Evolutionary conservation across 2,888 invertebrate genomes (phyloP), one percentile per base, ranked within the genome.

Genomic region (Selenia dentaria): DNA sequence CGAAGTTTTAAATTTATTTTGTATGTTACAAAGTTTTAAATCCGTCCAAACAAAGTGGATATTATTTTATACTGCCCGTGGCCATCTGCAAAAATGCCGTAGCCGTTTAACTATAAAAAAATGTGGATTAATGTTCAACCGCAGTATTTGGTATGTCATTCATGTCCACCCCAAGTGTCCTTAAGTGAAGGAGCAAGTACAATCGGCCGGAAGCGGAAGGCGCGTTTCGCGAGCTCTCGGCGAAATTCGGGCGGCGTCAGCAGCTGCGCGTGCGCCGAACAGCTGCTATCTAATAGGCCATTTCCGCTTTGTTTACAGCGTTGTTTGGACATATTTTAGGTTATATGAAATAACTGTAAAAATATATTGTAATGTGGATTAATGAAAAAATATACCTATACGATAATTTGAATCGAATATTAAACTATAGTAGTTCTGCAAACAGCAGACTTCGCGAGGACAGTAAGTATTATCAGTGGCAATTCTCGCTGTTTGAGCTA

Each of bases 151-250:
- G 57, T 57, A 69, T 67, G 67, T 78, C 78, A 78, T 81, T 74
- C 77, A 72, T 70, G 77, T 81, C 82, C 82, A 81, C 80, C 83
- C 79, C 56, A 59, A 59, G 53, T 62, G 46, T 59, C 44, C 47
- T 51, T 64, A 62, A 67, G 62, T 67, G 66, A 62, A 60, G 55
- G 50, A 61, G 55, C 59, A 55, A 75, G 67, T 68, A 88, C 87
- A 89, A 89, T 88, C 81, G 79, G 67, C 72, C 85, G 89, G 89
- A 90, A 90, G 74, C 89, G 89, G 89, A 90, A 89, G 87, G 81
- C 87, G 80, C 79, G 81, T 86, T 88, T 88, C 82, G 89, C 89
- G 89, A 90, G 83, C 87, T 86, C 81, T 75, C 80, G 74, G 78
- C 80, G 79, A 86, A 87, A 79, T 88, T 87, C 79, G 86, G 83